These are phyloP conservation scores for Odocoileus virginianus DNA, from an alignment of 2,113 vertebrate genomes.

Conservation along the genomic window DNA sequence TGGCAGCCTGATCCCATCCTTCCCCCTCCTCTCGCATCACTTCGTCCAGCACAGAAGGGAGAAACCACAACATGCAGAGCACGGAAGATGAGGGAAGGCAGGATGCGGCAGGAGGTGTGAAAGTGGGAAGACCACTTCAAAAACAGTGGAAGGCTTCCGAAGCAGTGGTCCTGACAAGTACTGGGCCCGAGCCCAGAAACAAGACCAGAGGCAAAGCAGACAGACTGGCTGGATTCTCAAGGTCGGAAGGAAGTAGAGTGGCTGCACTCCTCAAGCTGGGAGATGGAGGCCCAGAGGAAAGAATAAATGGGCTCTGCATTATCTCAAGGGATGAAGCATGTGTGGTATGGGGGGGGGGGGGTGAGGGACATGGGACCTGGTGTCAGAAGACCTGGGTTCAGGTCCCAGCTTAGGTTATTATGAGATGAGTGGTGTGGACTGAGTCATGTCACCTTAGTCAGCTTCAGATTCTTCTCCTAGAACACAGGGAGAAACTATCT, in stretches of 20 bases:
- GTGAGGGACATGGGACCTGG: neutral
- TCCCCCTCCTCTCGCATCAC: neutral
- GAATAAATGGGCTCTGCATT: neutral
- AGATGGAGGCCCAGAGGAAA: neutral
- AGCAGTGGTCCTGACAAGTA: constrained; percentile 45
- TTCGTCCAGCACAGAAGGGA: neutral
- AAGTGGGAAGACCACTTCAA: neutral
- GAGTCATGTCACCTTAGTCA: neutral
- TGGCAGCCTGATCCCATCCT: neutral
- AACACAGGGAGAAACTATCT: neutral
- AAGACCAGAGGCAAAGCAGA: constrained; percentile 51
- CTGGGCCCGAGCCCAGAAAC: constrained; percentile 35
- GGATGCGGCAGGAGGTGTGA: neutral
- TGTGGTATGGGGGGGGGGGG: too few relatives aligned
- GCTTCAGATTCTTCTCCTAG: neutral
- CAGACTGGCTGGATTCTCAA: neutral
- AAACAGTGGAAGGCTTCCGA: neutral
- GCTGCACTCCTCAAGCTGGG: neutral
- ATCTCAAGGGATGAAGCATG: neutral
- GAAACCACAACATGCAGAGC: neutral
- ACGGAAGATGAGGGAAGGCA: neutral
- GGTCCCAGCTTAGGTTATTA: neutral
- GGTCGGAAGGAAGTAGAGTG: constrained; percentile 14
- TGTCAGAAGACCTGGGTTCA: neutral
- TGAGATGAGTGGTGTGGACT: neutral